A percentile compares a stretch with the other conserved stretches of the same genome.
phyloP scores from a whole-genome alignment of 2,797 vertebrate species.

The Sebastes minor region DNA sequence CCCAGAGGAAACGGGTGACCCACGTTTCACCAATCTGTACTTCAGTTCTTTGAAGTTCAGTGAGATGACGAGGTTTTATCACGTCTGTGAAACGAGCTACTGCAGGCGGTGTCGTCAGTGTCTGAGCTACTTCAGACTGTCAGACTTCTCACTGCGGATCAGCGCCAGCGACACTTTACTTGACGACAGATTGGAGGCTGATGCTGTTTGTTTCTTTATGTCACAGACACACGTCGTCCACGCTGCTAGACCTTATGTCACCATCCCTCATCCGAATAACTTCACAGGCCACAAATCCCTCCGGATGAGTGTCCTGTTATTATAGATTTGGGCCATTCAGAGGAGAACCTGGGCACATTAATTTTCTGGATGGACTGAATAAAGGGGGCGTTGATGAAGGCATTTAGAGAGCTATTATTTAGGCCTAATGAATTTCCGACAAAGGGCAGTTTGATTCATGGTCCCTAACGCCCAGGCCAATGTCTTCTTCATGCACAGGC shows the following conservation, averaged over 20 bases:
- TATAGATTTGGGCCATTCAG: conserved; percentile 28
- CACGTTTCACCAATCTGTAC: neutral
- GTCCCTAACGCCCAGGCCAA: conserved; percentile 15
- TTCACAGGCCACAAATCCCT: conserved; percentile 35
- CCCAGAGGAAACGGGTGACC: neutral
- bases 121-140: conserved; percentile 42
- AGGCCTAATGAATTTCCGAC: conserved; percentile 61
- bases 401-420: conserved; percentile 69
- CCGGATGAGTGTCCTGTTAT: conserved; percentile 22
- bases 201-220: conserved; percentile 10
- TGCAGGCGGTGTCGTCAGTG: conserved; percentile 23
- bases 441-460: conserved; percentile 56
- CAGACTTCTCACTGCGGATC: conserved; percentile 26
- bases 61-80: conserved; percentile 33
- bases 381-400: conserved; percentile 42
- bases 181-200: conserved; percentile 29
- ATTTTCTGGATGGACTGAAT: conserved; percentile 44
- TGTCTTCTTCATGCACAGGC: conserved; percentile 26
- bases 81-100: conserved; percentile 16
- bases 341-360: conserved; percentile 47
- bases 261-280: conserved; percentile 29
- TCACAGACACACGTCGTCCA: neutral
- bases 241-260: neutral
- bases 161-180: neutral
- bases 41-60: conserved; percentile 20